phyloP scores from a whole-genome alignment of 53 echinoderm and acorn worm genomes.

The Echinarachnius parma region DNA sequence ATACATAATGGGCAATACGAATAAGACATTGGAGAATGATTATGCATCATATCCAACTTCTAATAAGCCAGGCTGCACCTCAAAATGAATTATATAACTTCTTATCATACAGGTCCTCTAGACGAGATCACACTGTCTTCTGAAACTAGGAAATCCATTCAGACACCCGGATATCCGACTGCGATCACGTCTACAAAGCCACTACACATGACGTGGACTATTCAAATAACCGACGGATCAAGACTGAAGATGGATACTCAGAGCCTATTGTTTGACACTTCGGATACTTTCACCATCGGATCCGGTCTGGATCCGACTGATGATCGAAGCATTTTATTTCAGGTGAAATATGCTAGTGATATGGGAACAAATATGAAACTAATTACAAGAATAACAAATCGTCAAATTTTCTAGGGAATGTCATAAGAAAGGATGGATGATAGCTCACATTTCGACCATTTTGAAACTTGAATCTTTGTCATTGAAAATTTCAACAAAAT shows the following conservation, averaged over 20 bases:
- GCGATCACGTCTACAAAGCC: neutral
- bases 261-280: neutral
- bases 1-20: no score
- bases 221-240: neutral
- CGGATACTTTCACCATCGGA: neutral
- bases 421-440: no score
- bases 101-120: conserved; percentile 1
- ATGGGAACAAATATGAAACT: neutral
- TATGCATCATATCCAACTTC: no score
- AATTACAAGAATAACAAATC: neutral
- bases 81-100: no score
- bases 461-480: no score
- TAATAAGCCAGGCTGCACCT: no score
- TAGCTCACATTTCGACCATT: no score
- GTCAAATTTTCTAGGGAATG: neutral
- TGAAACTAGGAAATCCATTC: neutral
- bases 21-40: no score
- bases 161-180: conserved; percentile 13
- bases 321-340: conserved; percentile 1
- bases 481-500: no score
- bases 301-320: conserved; percentile 7
- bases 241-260: neutral
- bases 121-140: neutral
- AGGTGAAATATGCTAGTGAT: neutral
- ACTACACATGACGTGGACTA: conserved; percentile 1